phyloP scores from a whole-genome alignment of 1,140 invertebrate genomes.

The Plectrocnemia conspersa region DNA sequence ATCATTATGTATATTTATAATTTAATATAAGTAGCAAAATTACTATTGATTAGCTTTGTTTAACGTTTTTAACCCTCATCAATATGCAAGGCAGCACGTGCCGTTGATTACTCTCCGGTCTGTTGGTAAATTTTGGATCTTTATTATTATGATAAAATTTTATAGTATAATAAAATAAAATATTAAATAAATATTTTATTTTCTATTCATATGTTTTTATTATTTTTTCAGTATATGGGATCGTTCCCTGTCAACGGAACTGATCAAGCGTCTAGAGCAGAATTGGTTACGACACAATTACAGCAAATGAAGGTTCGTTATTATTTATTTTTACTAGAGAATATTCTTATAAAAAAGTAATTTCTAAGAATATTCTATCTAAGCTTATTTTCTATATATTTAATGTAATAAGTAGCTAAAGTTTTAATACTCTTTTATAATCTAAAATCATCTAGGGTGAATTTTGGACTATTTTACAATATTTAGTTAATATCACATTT shows the following conservation, averaged over 20 bases:
- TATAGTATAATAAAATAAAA: neutral
- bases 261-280: constrained; percentile 58
- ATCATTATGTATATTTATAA: no score
- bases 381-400: neutral
- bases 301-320: constrained; percentile 60
- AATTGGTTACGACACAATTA: constrained; percentile 56
- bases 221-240: constrained; percentile 69
- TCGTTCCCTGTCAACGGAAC: constrained; percentile 65
- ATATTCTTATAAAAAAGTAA: neutral
- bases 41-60: no score
- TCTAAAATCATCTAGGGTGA: no score
- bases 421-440: no score
- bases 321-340: constrained; percentile 6
- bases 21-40: no score
- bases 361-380: neutral
- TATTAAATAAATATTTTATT: constrained; percentile 3
- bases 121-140: neutral
- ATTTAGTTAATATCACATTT: no score
- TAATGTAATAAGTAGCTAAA: no score
- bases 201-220: no score
- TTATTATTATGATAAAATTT: neutral
- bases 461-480: no score
- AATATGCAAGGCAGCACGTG: no score
- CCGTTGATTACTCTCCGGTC: neutral
- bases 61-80: no score